A percentile compares a stretch with the other conserved stretches of the same genome.
phyloP scores from a whole-genome alignment of 1,140 invertebrate genomes.

The Colletes gigas region DNA sequence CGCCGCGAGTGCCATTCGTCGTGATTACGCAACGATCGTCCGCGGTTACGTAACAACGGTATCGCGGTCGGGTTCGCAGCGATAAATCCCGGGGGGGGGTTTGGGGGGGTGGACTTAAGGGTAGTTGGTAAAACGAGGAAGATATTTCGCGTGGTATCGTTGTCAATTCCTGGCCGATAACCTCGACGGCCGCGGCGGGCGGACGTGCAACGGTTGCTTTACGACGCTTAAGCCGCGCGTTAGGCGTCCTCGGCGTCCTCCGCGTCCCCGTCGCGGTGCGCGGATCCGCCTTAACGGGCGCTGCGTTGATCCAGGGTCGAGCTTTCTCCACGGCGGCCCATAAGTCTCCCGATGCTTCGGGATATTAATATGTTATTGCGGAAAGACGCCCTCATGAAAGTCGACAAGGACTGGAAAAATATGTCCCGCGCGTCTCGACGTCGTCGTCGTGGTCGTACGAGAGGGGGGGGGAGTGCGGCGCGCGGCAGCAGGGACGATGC shows the following conservation, averaged over 20 bases:
- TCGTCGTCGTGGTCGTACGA: conserved; percentile 14
- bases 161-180: conserved; percentile 71
- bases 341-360: conserved; percentile 71
- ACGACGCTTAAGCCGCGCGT: conserved; percentile 74
- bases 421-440: conserved; percentile 71
- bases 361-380: conserved; percentile 82
- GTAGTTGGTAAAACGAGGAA: conserved; percentile 30
- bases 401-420: conserved; percentile 80
- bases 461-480: conserved; percentile 49
- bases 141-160: conserved; percentile 44
- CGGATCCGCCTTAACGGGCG: conserved; percentile 66
- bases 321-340: conserved; percentile 69
- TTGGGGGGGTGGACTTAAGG: conserved; percentile 7
- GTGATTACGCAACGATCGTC: conserved; percentile 24
- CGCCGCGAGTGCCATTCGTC: background rate
- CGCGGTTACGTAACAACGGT: conserved; percentile 27
- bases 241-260: conserved; percentile 19
- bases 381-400: conserved; percentile 81
- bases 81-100: conserved; percentile 17
- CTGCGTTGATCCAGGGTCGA: conserved; percentile 75
- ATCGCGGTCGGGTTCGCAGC: background rate
- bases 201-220: conserved; percentile 77
- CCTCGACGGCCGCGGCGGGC: conserved; percentile 21
- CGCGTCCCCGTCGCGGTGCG: conserved; percentile 7
- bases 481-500: conserved; percentile 39